Conservation (phyloP, 2,113 vertebrate genomes). For the Cheilinus undulatus region DNA sequence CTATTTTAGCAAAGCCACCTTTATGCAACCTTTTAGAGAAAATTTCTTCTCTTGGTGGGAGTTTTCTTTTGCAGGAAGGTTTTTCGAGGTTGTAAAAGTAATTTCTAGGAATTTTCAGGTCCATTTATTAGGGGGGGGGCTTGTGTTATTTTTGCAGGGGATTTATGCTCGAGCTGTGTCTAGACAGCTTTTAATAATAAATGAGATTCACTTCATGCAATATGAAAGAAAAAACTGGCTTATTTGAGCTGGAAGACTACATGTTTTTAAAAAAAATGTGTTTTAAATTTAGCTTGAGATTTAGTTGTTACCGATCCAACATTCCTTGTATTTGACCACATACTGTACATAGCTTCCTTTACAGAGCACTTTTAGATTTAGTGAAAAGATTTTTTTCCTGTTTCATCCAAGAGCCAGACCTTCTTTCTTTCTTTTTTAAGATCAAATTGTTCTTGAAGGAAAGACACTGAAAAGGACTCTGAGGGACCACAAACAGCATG, state of each 20-base stretch:
- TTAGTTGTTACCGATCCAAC: neutral
- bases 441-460: slow-evolving; percentile 25
- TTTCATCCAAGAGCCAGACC: neutral
- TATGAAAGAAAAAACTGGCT: slow-evolving; percentile 16
- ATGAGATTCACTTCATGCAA: slow-evolving; percentile 3
- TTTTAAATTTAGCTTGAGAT: neutral
- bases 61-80: slow-evolving; percentile 7
- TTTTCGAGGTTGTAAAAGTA: slow-evolving; percentile 21
- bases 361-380: neutral
- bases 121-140: slow-evolving; percentile 39
- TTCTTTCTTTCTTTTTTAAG: neutral
- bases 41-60: neutral
- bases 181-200: slow-evolving; percentile 45
- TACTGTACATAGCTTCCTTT: neutral
- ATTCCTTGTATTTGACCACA: neutral
- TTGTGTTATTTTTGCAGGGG: slow-evolving; percentile 9
- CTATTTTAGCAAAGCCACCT: slow-evolving; percentile 49
- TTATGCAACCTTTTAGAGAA: slow-evolving; percentile 30
- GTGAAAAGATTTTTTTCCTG: neutral
- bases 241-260: slow-evolving; percentile 2
- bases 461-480: slow-evolving; percentile 25
- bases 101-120: slow-evolving; percentile 33
- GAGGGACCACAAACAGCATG: slow-evolving; percentile 29
- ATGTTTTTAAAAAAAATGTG: neutral
- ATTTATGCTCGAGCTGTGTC: slow-evolving; percentile 19